Evolutionary conservation across 1,140 invertebrate species (phyloP).

Genomic region (Magallana gigas): DNA sequence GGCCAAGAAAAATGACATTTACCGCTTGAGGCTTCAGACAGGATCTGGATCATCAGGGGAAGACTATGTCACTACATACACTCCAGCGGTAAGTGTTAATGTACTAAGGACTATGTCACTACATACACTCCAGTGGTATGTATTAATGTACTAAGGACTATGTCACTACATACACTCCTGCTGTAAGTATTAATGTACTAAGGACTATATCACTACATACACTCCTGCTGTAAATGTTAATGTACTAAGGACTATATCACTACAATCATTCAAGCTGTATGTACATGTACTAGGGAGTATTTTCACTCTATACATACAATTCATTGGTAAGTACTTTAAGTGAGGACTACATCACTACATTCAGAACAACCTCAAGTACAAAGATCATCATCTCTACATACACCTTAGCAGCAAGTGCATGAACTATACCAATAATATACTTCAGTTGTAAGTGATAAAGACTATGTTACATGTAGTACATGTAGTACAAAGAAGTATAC

Average conservation of each 20-base stretch:
- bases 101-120: background rate
- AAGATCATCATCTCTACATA: too few species aligned
- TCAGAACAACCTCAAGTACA: too few species aligned
- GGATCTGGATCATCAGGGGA: conserved; percentile 82
- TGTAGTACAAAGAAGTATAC: too few species aligned
- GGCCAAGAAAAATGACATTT: conserved; percentile 86
- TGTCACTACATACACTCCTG: conserved; percentile 90
- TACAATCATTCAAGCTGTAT: conserved; percentile 89
- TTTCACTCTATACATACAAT: too few species aligned
- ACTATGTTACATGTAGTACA: too few species aligned
- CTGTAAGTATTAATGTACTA: conserved; percentile 81
- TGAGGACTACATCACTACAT: too few species aligned
- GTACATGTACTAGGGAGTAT: conserved; percentile 58
- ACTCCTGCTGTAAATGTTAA: background rate
- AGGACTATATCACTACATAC: background rate
- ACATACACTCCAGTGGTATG: background rate
- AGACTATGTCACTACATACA: conserved; percentile 86
- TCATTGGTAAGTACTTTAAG: too few species aligned
- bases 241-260: conserved; percentile 81
- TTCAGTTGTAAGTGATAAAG: too few species aligned
- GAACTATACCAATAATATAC: too few species aligned
- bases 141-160: conserved; percentile 68
- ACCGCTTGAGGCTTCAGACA: conserved; percentile 86
- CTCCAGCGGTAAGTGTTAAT: conserved; percentile 85
- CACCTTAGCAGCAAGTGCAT: too few species aligned